Evolutionary conservation across 2,797 vertebrate genomes (phyloP).

Genomic region (Cottoperca gobio): DNA sequence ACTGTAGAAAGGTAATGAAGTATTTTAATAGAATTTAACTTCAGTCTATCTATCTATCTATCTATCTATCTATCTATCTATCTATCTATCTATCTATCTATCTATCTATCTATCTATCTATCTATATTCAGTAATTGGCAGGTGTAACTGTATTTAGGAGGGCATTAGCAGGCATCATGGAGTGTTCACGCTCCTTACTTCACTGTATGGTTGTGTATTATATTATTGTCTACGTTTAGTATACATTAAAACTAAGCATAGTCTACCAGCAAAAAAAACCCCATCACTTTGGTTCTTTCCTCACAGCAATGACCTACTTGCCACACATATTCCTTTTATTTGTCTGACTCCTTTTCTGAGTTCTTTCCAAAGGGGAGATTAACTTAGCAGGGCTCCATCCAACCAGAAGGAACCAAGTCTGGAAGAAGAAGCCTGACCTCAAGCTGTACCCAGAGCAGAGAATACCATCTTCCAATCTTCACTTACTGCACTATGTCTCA

Average conservation of each 20-base stretch:
- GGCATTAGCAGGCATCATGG: background rate
- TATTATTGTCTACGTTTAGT: slow-evolving; percentile 1
- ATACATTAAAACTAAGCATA: slow-evolving; percentile 20
- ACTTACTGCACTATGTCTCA: slow-evolving; percentile 20
- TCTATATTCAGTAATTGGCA: slow-evolving; percentile 18
- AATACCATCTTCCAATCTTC: slow-evolving; percentile 29
- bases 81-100: no score
- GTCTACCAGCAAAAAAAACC: slow-evolving; percentile 15
- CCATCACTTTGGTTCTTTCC: slow-evolving; percentile 38
- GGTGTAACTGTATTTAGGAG: background rate
- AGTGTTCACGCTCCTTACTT: background rate
- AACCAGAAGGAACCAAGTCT: slow-evolving; percentile 74
- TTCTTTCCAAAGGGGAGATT: slow-evolving; percentile 67
- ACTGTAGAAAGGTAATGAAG: slow-evolving; percentile 49
- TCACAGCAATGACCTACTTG: slow-evolving; percentile 72
- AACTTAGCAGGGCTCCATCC: slow-evolving; percentile 61
- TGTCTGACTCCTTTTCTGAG: slow-evolving; percentile 44
- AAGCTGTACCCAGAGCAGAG: slow-evolving; percentile 52
- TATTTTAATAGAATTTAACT: slow-evolving; percentile 27
- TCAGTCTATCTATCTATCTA: no score
- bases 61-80: no score
- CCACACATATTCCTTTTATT: slow-evolving; percentile 57
- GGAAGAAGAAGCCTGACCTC: slow-evolving; percentile 65
- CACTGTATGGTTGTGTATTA: slow-evolving; percentile 6
- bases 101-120: no score